Evolutionary conservation across 2,888 invertebrate species (phyloP), one percentile per base, ranked within the genome.

Genomic region (Mesorhabditis sp.): DNA sequence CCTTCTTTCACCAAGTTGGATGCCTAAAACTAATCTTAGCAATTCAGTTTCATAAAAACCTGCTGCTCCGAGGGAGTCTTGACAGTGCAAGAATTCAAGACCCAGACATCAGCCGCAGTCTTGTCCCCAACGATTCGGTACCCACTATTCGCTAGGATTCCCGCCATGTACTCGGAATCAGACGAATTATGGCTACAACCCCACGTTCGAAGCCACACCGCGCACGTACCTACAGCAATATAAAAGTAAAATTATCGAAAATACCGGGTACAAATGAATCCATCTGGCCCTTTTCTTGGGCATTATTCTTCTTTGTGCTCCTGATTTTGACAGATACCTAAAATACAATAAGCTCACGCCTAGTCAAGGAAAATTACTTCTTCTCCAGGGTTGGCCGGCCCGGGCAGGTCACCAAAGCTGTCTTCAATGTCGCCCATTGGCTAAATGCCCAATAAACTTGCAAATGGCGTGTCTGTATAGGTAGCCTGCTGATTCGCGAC

Each of bases 101-200:
- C 87, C 95, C 96, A 96, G 45, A 98, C 88, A 87, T 95, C 92
- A 0, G 97, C 96, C 10, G 89, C 88, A 66, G 89, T 88, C 87
- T 93, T 92, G 72, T 92, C 90, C 64, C 92, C 91, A 86, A 83
- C 67, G 73, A 85, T 69, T 44, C 69, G 71, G 68, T 81, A 85
- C 5, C 85, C 85, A 15, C 80, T 78, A 66, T 72, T 90, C 0
- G 93, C 91, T 70, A 98, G 88, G 80, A 95, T 91, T 0, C 97
- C 97, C 0, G 95, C 94, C 97, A 98, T 98, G 86, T 98, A 98
- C 88, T 98, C 97, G 0, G 94, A 92, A 87, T 98, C 97, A 0
- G 95, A 95, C 86, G 91, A 95, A 87, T 98, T 98, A 88, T 98
- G 97, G 13, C 74, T 74, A 66, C 82, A 82, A 10, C 81, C 82